A percentile compares a stretch with the other conserved stretches of the same genome.
phyloP scores from a whole-genome alignment of 2,888 invertebrate species.

The Himalopsyche kuldschensis region DNA sequence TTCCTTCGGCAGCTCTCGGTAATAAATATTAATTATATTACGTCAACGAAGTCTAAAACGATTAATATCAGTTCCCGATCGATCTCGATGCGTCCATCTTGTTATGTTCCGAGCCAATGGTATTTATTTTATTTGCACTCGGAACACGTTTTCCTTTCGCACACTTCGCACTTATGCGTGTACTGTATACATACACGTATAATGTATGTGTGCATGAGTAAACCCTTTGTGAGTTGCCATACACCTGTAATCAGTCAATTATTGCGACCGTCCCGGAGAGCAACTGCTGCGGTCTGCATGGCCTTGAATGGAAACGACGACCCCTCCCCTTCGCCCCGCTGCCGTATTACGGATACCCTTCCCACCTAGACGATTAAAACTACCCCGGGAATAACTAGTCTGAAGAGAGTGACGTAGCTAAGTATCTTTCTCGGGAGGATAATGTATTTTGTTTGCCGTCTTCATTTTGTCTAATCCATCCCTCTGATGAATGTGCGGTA shows the following conservation, averaged over 20 bases:
- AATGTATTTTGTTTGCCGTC: too few species aligned
- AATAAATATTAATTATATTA: too few species aligned
- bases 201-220: background rate
- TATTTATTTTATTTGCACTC: background rate
- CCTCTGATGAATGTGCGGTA: too few species aligned
- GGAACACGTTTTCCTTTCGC: background rate
- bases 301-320: background rate
- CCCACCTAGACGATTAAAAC: background rate
- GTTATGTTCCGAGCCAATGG: background rate
- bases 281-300: background rate
- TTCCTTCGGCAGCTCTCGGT: too few species aligned
- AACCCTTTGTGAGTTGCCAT: background rate
- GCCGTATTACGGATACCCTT: background rate
- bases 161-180: background rate
- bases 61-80: background rate
- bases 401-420: background rate
- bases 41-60: background rate
- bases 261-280: background rate
- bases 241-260: background rate
- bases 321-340: background rate
- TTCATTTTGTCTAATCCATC: too few species aligned
- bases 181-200: background rate
- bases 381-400: background rate
- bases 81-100: background rate
- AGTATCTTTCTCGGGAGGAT: too few species aligned